A percentile compares a stretch with the other conserved stretches of the same genome.
Evolutionary conservation across 2,113 vertebrate genomes (phyloP).

Genomic region (Rattus norvegicus): GRCr8 NC_086028.1:4515501-4516000

Average conservation of each 20-base stretch:
- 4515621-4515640: neutral
- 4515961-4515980: neutral
- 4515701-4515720: neutral
- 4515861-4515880: neutral
- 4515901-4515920: neutral
- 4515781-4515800: too few relatives aligned
- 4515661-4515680: neutral
- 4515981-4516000: neutral
- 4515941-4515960: neutral
- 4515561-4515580: fast-evolving
- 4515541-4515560: neutral
- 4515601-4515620: neutral
- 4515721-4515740: neutral
- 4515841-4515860: neutral
- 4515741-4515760: neutral
- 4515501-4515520: too few relatives aligned
- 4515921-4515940: neutral
- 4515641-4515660: neutral
- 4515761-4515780: neutral
- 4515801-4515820: neutral
- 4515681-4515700: neutral
- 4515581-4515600: neutral
- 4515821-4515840: neutral
- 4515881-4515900: neutral
- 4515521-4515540: fast-evolving